Percentiles rank a stretch among this genome's conserved stretches.
Conservation (phyloP, 2,797 vertebrate species). For the Sandelia bainsii region DNA sequence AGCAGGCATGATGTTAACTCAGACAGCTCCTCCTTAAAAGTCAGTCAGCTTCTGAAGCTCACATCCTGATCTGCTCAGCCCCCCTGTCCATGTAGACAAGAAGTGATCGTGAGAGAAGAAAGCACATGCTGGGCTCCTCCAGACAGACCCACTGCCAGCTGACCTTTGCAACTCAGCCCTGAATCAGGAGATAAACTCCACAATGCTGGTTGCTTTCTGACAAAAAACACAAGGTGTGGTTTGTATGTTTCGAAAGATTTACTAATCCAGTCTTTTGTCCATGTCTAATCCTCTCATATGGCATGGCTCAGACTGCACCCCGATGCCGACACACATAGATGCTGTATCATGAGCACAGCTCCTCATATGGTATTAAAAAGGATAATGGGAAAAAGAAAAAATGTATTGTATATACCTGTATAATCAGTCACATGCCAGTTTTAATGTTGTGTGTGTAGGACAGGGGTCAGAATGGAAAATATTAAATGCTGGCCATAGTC, state of each 20-base stretch:
- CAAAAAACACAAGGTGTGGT: constrained; percentile 34
- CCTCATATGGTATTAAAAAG: constrained; percentile 13
- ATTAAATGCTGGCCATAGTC: too few relatives aligned
- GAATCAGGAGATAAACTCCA: constrained; percentile 3
- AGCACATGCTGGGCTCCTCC: constrained; percentile 28
- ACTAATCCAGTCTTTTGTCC: constrained; percentile 63
- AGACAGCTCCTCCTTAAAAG: constrained; percentile 57
- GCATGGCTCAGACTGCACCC: constrained; percentile 33
- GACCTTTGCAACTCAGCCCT: constrained; percentile 15
- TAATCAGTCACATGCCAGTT: neutral
- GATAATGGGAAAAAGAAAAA: constrained; percentile 5
- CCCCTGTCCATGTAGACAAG: constrained; percentile 38
- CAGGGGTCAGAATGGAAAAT: too few relatives aligned
- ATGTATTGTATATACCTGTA: neutral
- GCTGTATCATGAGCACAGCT: constrained; percentile 13
- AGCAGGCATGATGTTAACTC: constrained; percentile 48
- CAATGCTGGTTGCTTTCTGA: constrained; percentile 3
- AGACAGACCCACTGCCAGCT: constrained; percentile 20
- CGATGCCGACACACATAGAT: constrained; percentile 14
- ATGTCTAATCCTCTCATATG: constrained; percentile 63
- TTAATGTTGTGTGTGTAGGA: too few relatives aligned
- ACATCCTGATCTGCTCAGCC: constrained; percentile 36
- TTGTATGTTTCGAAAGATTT: constrained; percentile 32
- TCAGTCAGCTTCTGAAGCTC: constrained; percentile 41
- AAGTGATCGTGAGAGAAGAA: constrained; percentile 38